These are phyloP conservation scores for Drosophila athabasca DNA, from an alignment of 1,140 invertebrate genomes.

Conservation along the genomic window DNA sequence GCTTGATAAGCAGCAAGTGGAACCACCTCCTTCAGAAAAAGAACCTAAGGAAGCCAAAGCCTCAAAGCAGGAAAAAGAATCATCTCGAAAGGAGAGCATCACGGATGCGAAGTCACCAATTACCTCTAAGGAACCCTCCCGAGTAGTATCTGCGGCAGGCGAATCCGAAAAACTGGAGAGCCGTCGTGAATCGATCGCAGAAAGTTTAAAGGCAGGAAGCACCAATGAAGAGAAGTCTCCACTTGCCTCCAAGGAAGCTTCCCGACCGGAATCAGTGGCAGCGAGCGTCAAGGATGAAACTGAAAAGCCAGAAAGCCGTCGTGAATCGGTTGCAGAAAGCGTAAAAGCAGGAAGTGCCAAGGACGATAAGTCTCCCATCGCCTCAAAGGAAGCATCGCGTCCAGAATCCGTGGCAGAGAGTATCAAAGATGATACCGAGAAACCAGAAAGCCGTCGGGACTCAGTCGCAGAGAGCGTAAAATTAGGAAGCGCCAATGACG, in stretches of 20 bases:
- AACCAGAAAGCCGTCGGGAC: slow-evolving; percentile 1
- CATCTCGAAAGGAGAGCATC: slow-evolving; percentile 21
- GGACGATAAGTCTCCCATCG: slow-evolving; percentile 4
- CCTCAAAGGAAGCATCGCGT: not conserved
- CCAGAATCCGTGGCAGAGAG: slow-evolving; percentile 7
- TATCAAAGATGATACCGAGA: not conserved
- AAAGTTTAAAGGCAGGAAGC: slow-evolving; percentile 29
- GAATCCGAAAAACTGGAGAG: slow-evolving; percentile 8
- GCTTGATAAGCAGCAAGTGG: slow-evolving; percentile 21
- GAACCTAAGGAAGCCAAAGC: slow-evolving; percentile 12
- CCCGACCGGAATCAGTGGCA: not conserved
- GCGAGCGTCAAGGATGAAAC: slow-evolving; percentile 19
- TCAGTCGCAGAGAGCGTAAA: slow-evolving; percentile 27
- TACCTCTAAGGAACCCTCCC: slow-evolving; percentile 37
- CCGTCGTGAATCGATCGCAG: slow-evolving; percentile 32
- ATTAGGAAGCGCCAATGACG: not conserved
- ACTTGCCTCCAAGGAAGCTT: slow-evolving; percentile 29
- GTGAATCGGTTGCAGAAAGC: slow-evolving; percentile 38
- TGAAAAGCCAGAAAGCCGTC: slow-evolving; percentile 44
- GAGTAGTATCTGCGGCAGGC: slow-evolving; percentile 35
- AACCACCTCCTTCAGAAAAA: slow-evolving; percentile 13
- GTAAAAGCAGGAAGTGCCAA: slow-evolving; percentile 32
- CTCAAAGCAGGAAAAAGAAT: slow-evolving; percentile 29
- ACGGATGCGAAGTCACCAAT: slow-evolving; percentile 29
- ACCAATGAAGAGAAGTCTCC: slow-evolving; percentile 29